Conservation (phyloP, 1,140 invertebrate genomes). For the Scylla paramamosain region DNA sequence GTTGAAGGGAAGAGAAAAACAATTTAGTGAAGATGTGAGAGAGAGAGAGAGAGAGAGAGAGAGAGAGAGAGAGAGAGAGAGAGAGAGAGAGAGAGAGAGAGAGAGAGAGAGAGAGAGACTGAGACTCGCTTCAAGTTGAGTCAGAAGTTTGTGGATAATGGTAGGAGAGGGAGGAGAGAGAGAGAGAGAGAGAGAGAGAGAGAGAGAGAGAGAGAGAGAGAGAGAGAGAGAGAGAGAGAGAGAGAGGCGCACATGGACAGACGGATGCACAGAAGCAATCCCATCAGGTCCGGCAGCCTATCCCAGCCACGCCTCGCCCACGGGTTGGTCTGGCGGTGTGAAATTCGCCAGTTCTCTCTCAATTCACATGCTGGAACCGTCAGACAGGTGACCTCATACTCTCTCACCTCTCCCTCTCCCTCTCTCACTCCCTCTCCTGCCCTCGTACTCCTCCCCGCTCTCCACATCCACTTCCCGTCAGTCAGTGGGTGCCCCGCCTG, state of each 20-base stretch:
- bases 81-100: conserved; percentile 48
- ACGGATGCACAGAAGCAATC: not conserved
- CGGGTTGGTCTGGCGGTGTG: too few relatives aligned
- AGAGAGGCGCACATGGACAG: conserved; percentile 18
- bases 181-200: conserved; percentile 36
- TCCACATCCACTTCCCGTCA: not conserved
- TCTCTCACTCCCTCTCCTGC: conserved; percentile 33
- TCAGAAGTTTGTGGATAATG: not conserved
- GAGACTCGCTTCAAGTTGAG: not conserved
- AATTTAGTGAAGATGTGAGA: not conserved
- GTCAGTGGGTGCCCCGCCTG: not conserved
- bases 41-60: conserved; percentile 62
- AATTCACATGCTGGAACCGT: not conserved
- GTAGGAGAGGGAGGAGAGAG: conserved; percentile 44
- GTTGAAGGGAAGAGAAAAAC: not conserved
- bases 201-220: conserved; percentile 50
- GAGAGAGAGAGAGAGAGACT: conserved; percentile 45
- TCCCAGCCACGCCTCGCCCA: too few relatives aligned
- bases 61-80: conserved; percentile 40
- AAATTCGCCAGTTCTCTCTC: too few relatives aligned
- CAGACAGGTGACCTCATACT: not conserved
- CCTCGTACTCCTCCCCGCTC: not conserved
- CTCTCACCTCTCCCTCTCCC: conserved; percentile 3
- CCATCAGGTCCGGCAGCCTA: too few relatives aligned
- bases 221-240: conserved; percentile 42